A percentile compares a stretch with the other conserved stretches of the same genome.
These are phyloP conservation scores for Gibbula magus DNA, from an alignment of 2,888 invertebrate species.

Conservation along the genomic window DNA sequence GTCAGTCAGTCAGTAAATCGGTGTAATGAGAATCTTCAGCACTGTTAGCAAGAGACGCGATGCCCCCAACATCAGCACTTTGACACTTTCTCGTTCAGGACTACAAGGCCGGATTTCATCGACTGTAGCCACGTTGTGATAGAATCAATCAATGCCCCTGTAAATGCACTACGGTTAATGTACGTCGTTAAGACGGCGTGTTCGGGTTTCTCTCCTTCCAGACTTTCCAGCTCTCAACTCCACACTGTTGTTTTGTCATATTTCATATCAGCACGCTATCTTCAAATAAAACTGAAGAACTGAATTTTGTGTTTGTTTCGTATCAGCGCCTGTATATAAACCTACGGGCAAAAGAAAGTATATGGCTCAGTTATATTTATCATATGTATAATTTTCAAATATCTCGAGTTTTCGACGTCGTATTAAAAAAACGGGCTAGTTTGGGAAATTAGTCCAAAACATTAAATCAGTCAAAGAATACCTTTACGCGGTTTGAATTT, in stretches of 20 bases:
- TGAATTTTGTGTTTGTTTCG: neutral
- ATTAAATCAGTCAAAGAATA: no score
- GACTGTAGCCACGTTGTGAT: no score
- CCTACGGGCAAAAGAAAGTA: no score
- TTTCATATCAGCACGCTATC: conserved; percentile 1
- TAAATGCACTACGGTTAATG: neutral
- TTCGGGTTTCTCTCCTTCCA: neutral
- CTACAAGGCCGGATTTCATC: no score
- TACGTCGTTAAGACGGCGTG: neutral
- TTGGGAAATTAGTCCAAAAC: no score
- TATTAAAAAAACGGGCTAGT: no score
- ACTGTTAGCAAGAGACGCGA: neutral
- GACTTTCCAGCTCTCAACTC: neutral
- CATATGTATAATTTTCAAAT: no score
- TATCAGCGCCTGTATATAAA: neutral
- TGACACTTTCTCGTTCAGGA: neutral
- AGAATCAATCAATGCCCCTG: no score
- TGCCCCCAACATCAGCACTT: neutral
- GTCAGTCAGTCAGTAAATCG: neutral
- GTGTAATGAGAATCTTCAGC: neutral
- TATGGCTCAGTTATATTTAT: no score
- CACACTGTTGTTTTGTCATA: neutral
- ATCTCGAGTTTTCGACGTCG: no score
- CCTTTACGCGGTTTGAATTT: no score
- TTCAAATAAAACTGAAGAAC: conserved; percentile 2